phyloP scores from a whole-genome alignment of 2,888 invertebrate genomes.

The Aporophyla nigra region DNA sequence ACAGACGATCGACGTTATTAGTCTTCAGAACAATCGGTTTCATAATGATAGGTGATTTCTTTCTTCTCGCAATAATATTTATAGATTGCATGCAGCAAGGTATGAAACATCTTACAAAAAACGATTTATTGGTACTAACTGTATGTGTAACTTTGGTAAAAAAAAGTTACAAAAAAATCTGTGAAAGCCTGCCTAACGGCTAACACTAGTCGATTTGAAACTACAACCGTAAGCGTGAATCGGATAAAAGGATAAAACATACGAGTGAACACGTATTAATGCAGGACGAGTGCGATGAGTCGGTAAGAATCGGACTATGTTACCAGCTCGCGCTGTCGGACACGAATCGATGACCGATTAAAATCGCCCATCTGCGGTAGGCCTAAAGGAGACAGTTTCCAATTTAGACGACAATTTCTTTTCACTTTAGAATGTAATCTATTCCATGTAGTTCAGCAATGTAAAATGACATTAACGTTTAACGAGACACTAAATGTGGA shows the following conservation, averaged over 20 bases:
- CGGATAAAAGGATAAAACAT: conserved; percentile 55
- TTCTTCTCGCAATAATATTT: conserved; percentile 8
- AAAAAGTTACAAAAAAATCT: not conserved
- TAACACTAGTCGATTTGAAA: conserved; percentile 29
- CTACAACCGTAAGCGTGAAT: conserved; percentile 53
- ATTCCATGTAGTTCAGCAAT: conserved; percentile 55
- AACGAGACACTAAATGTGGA: conserved; percentile 57
- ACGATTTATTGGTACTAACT: too few species aligned
- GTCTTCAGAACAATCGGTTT: conserved; percentile 26
- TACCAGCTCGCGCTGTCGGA: conserved; percentile 18
- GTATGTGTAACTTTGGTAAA: not conserved
- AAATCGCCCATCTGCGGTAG: conserved; percentile 7
- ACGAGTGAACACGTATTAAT: conserved; percentile 47
- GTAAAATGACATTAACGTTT: conserved; percentile 65
- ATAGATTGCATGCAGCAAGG: not conserved
- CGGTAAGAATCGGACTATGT: conserved; percentile 34
- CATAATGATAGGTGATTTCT: conserved; percentile 25
- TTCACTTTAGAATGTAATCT: conserved; percentile 60
- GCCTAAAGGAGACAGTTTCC: conserved; percentile 56
- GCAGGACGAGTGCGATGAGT: conserved; percentile 53
- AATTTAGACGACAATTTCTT: conserved; percentile 65
- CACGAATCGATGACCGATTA: conserved; percentile 26
- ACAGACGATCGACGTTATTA: conserved; percentile 46
- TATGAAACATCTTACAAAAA: not conserved
- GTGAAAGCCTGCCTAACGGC: conserved; percentile 6